Evolutionary conservation across 2,797 vertebrate species (phyloP), one percentile per base, ranked within the genome.

Genomic region (Cyclopterus lumpus): DNA sequence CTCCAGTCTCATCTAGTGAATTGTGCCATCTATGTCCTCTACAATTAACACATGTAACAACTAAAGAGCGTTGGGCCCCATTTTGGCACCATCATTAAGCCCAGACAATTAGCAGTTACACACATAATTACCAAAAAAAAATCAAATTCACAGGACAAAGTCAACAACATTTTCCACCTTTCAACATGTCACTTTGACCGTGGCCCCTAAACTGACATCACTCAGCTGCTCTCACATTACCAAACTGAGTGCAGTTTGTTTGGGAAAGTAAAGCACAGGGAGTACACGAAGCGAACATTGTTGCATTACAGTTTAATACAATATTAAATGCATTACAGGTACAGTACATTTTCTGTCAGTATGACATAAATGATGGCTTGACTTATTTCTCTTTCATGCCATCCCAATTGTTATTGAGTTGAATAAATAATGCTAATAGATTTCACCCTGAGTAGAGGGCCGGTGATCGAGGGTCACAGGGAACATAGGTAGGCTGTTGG

Each of bases 351-450:
- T 30, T 63, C 66, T 86, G 80, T 86, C 75, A 57, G 46, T 32
- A 63, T 75, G 70, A 84, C 74, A 73, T 90, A 84, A 89, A 89
- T 85, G 76, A 89, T 80, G 63, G 63, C 80, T 73, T 80, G 86
- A 90, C 74, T 80, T 91, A 85, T 91, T 89, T 86, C 71, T 83
- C 86, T 91, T 91, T 87, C 78, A 89, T 88, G 68, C 73, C 32
- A 15, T 89, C 86, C 83, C 53, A 58, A 79, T 89, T 92, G 86
- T 91, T 91, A 87, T 88, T 86, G 85, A 87, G 78, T 88, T 93
- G 82, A 93, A 92, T 92, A 91, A 88, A 92, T 91, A 87, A 92
- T 88, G 77, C 86, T 90, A 91, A 93, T 90, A 87, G 83, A 79
- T 93, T 91, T 93, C 85, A 91, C 92, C 92, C 91, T 94, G 91